phyloP scores from a whole-genome alignment of 2,888 invertebrate genomes.

The Drosophila borborema region DNA sequence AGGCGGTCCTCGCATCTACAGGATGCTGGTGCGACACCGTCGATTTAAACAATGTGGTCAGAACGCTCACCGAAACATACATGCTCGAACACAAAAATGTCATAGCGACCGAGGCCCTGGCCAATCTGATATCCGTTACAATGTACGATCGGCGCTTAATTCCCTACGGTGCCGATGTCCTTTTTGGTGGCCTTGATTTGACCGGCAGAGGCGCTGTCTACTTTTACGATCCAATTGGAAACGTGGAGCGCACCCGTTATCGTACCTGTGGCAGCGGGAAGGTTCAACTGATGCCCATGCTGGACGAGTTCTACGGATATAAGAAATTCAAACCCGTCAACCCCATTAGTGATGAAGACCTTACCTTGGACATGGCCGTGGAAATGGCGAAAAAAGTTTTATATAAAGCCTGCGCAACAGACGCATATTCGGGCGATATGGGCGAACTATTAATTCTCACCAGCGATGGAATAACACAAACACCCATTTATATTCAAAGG shows the following conservation, averaged over 20 bases:
- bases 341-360: accelerated
- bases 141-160: conserved; percentile 8
- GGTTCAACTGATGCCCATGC: background rate
- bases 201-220: background rate
- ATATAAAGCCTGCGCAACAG: background rate
- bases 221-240: conserved; percentile 4
- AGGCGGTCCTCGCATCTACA: background rate
- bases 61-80: background rate
- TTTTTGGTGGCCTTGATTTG: background rate
- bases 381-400: background rate
- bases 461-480: too few relatives aligned
- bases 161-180: background rate
- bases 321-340: too few relatives aligned
- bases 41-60: background rate
- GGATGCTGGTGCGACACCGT: background rate
- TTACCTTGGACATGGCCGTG: background rate
- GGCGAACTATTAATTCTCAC: background rate
- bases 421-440: background rate
- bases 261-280: background rate
- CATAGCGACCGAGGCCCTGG: background rate
- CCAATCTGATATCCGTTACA: background rate
- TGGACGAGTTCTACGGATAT: background rate
- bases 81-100: background rate
- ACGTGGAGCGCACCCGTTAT: conserved; percentile 1
- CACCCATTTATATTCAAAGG: too few relatives aligned